A percentile compares a stretch with the other conserved stretches of the same genome.
phyloP scores from a whole-genome alignment of 2,113 vertebrate genomes.

The Rana temporaria region DNA sequence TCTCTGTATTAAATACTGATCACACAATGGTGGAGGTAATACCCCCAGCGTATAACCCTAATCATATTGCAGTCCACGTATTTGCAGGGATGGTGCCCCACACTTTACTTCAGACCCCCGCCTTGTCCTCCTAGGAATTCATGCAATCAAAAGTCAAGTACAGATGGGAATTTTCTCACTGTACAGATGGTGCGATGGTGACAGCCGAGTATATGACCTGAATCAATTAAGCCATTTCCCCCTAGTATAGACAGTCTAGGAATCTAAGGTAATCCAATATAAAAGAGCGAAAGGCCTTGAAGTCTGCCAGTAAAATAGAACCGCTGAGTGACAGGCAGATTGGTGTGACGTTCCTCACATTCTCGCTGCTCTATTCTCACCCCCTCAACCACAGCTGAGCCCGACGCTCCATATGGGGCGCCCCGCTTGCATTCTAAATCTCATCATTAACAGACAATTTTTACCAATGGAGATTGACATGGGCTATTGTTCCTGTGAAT shows the following conservation, averaged over 20 bases:
- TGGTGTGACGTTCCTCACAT: conserved; percentile 22
- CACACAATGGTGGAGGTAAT: background rate
- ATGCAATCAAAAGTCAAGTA: conserved; percentile 39
- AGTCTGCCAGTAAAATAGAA: background rate
- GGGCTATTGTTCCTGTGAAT: background rate
- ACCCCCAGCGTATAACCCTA: background rate
- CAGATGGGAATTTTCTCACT: conserved; percentile 4
- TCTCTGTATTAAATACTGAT: no score
- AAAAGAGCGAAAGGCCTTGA: conserved; percentile 7
- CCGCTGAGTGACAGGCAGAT: conserved; percentile 34
- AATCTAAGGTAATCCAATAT: conserved; percentile 38
- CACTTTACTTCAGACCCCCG: background rate
- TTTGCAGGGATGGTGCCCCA: background rate
- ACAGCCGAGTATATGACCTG: conserved; percentile 16
- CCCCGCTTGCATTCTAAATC: background rate
- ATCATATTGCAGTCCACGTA: background rate
- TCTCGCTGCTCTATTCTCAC: conserved; percentile 18
- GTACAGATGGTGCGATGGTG: conserved; percentile 38
- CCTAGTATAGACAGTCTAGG: conserved; percentile 3
- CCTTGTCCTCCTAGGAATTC: background rate
- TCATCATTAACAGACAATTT: conserved; percentile 21
- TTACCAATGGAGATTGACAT: background rate
- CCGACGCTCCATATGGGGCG: conserved; percentile 5
- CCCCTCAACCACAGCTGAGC: conserved; percentile 23
- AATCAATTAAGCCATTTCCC: conserved; percentile 41